Evolutionary conservation across 2,113 vertebrate genomes (phyloP), one percentile per base, ranked within the genome.

Genomic region (Vidua chalybeata): DNA sequence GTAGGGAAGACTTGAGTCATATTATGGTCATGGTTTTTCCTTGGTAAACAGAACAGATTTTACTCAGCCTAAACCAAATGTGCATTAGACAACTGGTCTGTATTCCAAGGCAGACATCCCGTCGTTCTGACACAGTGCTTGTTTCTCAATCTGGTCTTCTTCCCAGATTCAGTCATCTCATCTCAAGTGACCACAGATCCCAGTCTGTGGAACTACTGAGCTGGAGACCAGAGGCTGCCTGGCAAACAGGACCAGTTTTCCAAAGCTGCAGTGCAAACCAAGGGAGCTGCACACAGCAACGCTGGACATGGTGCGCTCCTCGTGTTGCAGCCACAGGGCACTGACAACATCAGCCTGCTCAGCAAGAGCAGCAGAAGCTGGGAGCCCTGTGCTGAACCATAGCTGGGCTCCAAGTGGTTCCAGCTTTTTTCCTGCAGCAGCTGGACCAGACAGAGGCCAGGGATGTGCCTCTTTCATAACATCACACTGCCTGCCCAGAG

Each of bases 141-240:
- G 37, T 88, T 94, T 92, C 93, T 72, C 79, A 88, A 1, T 71
- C 90, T 96, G 93, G 85, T 96, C 77, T 15, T 89, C 90, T 90
- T 96, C 90, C 96, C 92, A 92, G 73, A 93, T 84, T 92, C 94
- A 92, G 37, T 94, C 93, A 93, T 87, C 75, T 45, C 84, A 80
- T 88, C 80, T 89, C 79, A 94, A 93, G 72, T 83, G 82, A 90
- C 86, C 88, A 56, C 79, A 87, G 84, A 95, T 61, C 71, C 55
- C 84, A 83, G 49, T 41, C 75, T 56, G 37, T 87, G 90, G 76
- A 93, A 72, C 83, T 78, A 78, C 77, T 84, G 88, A 93, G 92
- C 88, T 92, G 88, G 85, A 94, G 90, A 81, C 79, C 79, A 86
- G 92, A 84, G 1, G 13, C 64, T 81, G 88, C 93, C 88, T 87